Evolutionary conservation across 2,113 vertebrate species (phyloP), one percentile per base, ranked within the genome.

Genomic region (Malurus cyaneus): DNA sequence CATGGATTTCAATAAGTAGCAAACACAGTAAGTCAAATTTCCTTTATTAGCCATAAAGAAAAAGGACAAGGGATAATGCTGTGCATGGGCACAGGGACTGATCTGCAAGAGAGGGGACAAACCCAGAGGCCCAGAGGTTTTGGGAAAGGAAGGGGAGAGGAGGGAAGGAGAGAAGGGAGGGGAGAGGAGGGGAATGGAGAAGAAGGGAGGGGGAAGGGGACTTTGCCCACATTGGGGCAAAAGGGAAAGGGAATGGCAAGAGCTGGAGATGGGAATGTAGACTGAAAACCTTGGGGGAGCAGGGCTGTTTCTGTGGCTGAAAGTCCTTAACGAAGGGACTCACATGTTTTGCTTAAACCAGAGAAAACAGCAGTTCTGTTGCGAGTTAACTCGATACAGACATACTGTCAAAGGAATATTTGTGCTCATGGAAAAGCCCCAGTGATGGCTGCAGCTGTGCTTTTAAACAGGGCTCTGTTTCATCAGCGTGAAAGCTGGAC

Each of bases 401-500:
- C 65, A 70, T 65, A 23, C 86, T 83, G 87, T 94, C 92, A 96
- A 94, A 94, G 92, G 70, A 95, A 93, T 93, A 94, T 93, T 93
- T 96, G 81, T 96, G 41, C 54, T 89, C 84, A 5, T 31, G 81
- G 62, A 59, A 94, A 91, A 92, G 67, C 23, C 42, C 14, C 5
- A 4, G 44, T 71, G 72, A 73, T 76, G 67, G 61, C 42, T 86
- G 92, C 93, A 93, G 94, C 88, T 96, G 89, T 23, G 1, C 34
- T 95, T 92, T 83, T 82, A 74, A 96, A 94, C 74, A 86, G 90
- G 82, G 60, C 82, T 94, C 88, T 95, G 80, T 92, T 96, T 93
- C 82, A 74, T 16, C 0, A 0, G 24, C 0, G 0, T 32, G 65
- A 72, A 81, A 80, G 78, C 70, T 69, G 87, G 57, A 49, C 41